These are phyloP conservation scores for Synanthedon andrenaeformis DNA, from an alignment of 2,888 invertebrate genomes.

Conservation along the genomic window DNA sequence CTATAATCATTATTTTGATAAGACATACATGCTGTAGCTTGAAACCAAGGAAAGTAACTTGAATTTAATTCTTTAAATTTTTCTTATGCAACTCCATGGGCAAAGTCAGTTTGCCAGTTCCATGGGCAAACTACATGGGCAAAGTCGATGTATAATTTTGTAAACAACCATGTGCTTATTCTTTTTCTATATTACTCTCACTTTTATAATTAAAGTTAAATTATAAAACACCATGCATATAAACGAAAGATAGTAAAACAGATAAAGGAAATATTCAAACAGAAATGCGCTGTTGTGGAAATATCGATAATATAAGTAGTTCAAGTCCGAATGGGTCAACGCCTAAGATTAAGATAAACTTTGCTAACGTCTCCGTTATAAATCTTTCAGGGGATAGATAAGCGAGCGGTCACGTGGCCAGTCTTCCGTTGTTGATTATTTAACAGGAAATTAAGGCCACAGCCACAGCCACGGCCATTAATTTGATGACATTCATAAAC, in stretches of 20 bases:
- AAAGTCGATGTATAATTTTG: too few species aligned
- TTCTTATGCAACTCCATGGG: too few species aligned
- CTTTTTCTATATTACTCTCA: too few species aligned
- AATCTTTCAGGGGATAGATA: conserved; percentile 44
- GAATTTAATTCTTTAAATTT: too few species aligned
- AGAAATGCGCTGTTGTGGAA: conserved; percentile 10
- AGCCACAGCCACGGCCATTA: conserved; percentile 8
- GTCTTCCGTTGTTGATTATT: conserved; percentile 32
- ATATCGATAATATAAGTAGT: conserved; percentile 28
- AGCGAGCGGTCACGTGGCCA: conserved; percentile 36
- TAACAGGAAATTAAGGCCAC: conserved; percentile 21
- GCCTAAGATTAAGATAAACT: conserved; percentile 43
- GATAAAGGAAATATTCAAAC: not conserved
- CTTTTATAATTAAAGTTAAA: too few species aligned
- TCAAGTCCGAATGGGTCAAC: conserved; percentile 19
- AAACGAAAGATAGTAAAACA: not conserved
- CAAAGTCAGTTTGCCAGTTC: too few species aligned
- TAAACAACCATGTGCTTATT: too few species aligned
- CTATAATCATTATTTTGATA: too few species aligned
- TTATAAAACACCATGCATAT: not conserved
- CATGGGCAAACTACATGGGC: too few species aligned
- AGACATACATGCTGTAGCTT: too few species aligned
- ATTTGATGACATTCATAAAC: conserved; percentile 6
- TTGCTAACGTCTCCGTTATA: conserved; percentile 38
- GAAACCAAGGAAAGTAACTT: too few species aligned